These are phyloP conservation scores for Diplodus sargus DNA, from an alignment of 2,797 vertebrate species.

Conservation along the genomic window DNA sequence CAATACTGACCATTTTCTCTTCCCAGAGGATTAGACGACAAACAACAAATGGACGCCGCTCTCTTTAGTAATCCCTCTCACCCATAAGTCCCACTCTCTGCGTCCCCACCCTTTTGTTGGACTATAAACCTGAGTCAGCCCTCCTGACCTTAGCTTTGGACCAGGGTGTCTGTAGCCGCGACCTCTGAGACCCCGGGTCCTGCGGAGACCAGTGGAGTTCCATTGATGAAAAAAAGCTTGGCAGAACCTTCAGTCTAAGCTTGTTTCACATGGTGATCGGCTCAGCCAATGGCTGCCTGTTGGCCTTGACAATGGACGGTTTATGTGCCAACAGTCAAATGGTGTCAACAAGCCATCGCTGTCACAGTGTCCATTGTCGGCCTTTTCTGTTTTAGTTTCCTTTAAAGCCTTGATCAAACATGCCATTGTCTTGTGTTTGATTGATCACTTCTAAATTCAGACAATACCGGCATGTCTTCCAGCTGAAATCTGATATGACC, in stretches of 20 bases:
- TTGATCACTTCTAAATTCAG: constrained; percentile 29
- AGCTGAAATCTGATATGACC: not conserved
- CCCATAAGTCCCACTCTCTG: constrained; percentile 44
- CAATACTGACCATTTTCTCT: constrained; percentile 53
- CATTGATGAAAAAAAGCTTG: constrained; percentile 54
- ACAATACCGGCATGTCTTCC: constrained; percentile 8
- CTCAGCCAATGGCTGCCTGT: constrained; percentile 54
- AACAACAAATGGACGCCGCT: constrained; percentile 50
- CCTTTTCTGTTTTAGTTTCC: constrained; percentile 40
- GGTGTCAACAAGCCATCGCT: constrained; percentile 61
- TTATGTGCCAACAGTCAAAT: constrained; percentile 60
- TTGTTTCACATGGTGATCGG: constrained; percentile 70
- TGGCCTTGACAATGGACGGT: constrained; percentile 74
- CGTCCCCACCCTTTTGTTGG: constrained; percentile 59
- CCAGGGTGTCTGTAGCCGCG: constrained; percentile 46
- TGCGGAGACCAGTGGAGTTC: constrained; percentile 39
- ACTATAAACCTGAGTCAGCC: constrained; percentile 59
- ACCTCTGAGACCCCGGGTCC: constrained; percentile 61
- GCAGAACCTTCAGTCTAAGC: constrained; percentile 53
- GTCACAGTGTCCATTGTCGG: constrained; percentile 35
- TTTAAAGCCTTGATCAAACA: constrained; percentile 60
- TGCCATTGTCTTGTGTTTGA: constrained; percentile 27
- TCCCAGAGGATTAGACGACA: constrained; percentile 59
- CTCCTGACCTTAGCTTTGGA: constrained; percentile 71
- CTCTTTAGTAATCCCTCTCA: constrained; percentile 68